phyloP scores from a whole-genome alignment of 1,140 invertebrate species.

The Steinernema khuongi region DNA sequence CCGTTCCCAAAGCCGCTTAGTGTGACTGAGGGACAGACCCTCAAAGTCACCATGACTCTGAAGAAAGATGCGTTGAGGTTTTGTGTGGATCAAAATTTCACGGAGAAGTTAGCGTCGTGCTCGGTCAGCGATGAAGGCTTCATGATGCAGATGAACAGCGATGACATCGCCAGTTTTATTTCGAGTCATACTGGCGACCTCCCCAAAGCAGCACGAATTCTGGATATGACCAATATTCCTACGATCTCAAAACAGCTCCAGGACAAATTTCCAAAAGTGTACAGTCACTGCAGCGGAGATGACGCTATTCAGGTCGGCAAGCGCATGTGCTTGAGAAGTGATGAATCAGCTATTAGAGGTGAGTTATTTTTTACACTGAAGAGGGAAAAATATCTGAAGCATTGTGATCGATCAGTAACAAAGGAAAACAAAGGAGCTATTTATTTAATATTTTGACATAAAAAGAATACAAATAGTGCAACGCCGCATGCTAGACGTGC shows the following conservation, averaged over 20 bases:
- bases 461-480: no score
- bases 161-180: not conserved
- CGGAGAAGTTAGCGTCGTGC: not conserved
- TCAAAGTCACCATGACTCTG: not conserved
- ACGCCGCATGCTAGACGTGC: no score
- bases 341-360: not conserved
- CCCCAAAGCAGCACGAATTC: not conserved
- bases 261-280: not conserved
- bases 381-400: no score
- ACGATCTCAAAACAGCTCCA: not conserved
- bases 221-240: not conserved
- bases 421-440: no score
- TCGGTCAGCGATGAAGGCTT: not conserved
- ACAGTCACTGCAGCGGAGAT: not conserved
- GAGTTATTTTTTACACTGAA: conserved; percentile 2
- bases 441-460: no score
- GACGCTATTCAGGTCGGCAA: not conserved
- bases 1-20: not conserved
- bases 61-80: not conserved
- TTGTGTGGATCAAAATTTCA: no score
- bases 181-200: not conserved
- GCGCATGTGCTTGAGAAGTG: not conserved
- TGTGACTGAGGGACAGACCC: not conserved
- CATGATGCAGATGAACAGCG: not conserved
- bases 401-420: no score